A percentile compares a stretch with the other conserved stretches of the same genome.
Evolutionary conservation across 2,888 invertebrate species (phyloP).

Genomic region (Eupeodes latifasciatus): DNA sequence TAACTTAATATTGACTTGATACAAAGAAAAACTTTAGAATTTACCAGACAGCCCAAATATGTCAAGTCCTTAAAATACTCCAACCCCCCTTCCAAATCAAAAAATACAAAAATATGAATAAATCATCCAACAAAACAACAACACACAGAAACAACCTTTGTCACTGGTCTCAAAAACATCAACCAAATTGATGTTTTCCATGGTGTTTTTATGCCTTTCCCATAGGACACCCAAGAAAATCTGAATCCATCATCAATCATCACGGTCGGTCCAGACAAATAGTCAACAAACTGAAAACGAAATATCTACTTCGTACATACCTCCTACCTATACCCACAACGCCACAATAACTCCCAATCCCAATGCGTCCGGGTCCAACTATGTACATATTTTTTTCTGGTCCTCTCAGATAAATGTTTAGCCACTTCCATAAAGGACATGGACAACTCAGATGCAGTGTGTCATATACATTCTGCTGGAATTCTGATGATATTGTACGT

Average conservation of each 20-base stretch:
- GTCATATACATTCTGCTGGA: conserved; percentile 38
- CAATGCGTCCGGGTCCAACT: neutral
- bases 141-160: conserved; percentile 20
- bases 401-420: conserved; percentile 62
- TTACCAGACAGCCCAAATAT: conserved; percentile 14
- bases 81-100: neutral
- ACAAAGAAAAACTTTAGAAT: neutral
- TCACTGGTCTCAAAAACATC: conserved; percentile 35
- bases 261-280: conserved; percentile 58
- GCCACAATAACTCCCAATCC: neutral
- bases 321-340: too few species aligned
- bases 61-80: conserved; percentile 11
- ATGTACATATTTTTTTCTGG: conserved; percentile 19
- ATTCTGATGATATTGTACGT: conserved; percentile 25
- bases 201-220: conserved; percentile 19
- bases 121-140: conserved; percentile 6
- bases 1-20: conserved; percentile 13
- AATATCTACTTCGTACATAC: conserved; percentile 7
- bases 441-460: conserved; percentile 39
- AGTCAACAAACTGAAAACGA: conserved; percentile 61
- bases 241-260: conserved; percentile 66
- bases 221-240: conserved; percentile 37
- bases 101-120: conserved; percentile 27
- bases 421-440: conserved; percentile 33
- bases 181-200: conserved; percentile 40